These are phyloP conservation scores for Yasuhikotakia modesta DNA, from an alignment of 2,797 vertebrate species.

Conservation along the genomic window DNA sequence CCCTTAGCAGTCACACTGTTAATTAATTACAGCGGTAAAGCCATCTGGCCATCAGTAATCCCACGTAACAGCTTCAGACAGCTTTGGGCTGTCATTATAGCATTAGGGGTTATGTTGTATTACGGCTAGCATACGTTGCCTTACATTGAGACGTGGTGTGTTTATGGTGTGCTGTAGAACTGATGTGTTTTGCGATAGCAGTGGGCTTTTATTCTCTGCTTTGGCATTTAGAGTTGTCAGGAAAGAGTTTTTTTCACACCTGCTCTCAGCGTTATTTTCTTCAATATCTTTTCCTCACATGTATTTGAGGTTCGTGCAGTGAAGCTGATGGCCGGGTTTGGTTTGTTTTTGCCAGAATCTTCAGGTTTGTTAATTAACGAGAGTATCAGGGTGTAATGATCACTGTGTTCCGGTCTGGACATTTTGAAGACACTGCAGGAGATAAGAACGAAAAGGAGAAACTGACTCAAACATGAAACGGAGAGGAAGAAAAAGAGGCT, in stretches of 20 bases:
- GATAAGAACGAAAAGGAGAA: conserved; percentile 23
- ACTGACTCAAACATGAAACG: neutral
- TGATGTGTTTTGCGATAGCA: conserved; percentile 26
- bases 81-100: conserved; percentile 42
- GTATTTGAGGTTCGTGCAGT: conserved; percentile 41
- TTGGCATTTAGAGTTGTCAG: conserved; percentile 35
- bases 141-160: conserved; percentile 33
- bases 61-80: conserved; percentile 41
- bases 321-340: conserved; percentile 46
- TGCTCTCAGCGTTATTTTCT: conserved; percentile 10
- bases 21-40: conserved; percentile 56
- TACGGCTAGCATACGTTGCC: conserved; percentile 9
- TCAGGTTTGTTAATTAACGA: conserved; percentile 58
- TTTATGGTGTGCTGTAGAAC: conserved; percentile 21
- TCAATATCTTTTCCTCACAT: conserved; percentile 1
- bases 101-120: conserved; percentile 35
- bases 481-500: neutral
- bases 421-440: conserved; percentile 37
- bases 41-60: conserved; percentile 48
- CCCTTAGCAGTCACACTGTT: conserved; percentile 34
- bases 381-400: conserved; percentile 55
- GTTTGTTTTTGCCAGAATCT: conserved; percentile 54
- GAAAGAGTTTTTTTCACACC: conserved; percentile 9
- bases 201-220: conserved; percentile 21
- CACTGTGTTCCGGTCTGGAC: conserved; percentile 50